Percentiles rank a stretch among this genome's conserved stretches.
Conservation (phyloP, 2,113 vertebrate species). For the Megaceryle torquata region DNA sequence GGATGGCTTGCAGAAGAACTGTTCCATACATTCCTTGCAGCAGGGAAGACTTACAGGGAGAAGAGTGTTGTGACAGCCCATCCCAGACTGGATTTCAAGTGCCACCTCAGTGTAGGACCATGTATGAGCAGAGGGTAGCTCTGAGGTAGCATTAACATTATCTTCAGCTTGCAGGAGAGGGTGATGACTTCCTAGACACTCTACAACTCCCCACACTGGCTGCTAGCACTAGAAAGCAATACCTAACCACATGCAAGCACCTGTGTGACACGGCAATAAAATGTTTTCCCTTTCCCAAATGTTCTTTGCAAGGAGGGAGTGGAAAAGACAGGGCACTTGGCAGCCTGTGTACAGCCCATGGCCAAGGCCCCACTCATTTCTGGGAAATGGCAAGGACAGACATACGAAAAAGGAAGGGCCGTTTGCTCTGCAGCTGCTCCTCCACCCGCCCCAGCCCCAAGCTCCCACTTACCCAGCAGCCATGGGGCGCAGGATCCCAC, state of each 20-base stretch:
- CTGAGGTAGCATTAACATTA: not conserved
- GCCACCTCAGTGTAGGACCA: not conserved
- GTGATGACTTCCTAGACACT: not conserved
- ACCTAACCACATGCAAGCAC: not conserved
- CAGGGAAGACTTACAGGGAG: not conserved
- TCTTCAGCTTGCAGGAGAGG: not conserved
- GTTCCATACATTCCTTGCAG: not conserved
- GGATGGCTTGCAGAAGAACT: not conserved
- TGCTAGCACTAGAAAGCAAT: not conserved
- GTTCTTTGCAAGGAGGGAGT: not conserved
- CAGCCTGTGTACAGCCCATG: fast-evolving
- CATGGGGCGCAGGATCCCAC: constrained; percentile 91
- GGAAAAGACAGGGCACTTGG: not conserved
- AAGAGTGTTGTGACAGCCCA: not conserved
- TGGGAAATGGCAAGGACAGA: not conserved
- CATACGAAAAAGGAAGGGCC: fast-evolving
- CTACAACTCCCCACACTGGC: not conserved
- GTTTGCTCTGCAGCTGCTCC: fast-evolving
- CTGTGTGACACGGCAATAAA: not conserved
- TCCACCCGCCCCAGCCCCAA: too few species aligned
- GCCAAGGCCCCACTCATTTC: fast-evolving
- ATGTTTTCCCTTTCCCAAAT: not conserved
- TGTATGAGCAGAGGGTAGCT: not conserved
- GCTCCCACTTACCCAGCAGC: constrained; percentile 87
- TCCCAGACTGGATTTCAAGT: not conserved